Conservation (phyloP, 2,888 invertebrate species). For the Melipona bicolor region DNA sequence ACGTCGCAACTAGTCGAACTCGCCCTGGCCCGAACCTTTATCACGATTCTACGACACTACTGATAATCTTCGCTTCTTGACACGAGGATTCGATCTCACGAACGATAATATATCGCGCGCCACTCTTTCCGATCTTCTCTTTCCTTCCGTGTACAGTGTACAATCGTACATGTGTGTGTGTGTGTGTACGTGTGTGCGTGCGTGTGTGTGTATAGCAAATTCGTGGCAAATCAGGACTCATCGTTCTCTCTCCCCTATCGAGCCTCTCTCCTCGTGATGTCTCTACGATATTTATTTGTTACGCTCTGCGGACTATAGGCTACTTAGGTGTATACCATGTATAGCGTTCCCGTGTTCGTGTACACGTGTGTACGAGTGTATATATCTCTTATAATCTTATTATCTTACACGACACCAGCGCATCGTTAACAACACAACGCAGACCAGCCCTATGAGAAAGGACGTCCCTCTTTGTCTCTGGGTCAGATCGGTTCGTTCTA, state of each 20-base stretch:
- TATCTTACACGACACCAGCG: constrained; percentile 64
- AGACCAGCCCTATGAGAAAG: constrained; percentile 42
- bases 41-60: constrained; percentile 56
- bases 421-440: constrained; percentile 60
- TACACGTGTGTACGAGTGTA: background rate
- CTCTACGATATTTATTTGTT: constrained; percentile 40
- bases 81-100: constrained; percentile 42
- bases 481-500: constrained; percentile 26
- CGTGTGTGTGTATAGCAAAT: constrained; percentile 6
- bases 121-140: constrained; percentile 1
- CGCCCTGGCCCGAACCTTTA: constrained; percentile 3
- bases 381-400: constrained; percentile 31
- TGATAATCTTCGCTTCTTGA: constrained; percentile 46
- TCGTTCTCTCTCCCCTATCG: constrained; percentile 35
- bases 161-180: background rate
- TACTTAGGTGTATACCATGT: constrained; percentile 44
- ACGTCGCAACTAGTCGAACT: background rate
- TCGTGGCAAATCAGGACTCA: constrained; percentile 4
- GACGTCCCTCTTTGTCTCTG: constrained; percentile 16
- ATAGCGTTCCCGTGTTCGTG: background rate
- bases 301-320: constrained; percentile 45
- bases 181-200: background rate
- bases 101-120: constrained; percentile 19
- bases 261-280: constrained; percentile 34
- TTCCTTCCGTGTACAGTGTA: background rate